Base-by-base conservation (phyloP, 2,888 invertebrate species). In the Eupithecia vulgata region DNA sequence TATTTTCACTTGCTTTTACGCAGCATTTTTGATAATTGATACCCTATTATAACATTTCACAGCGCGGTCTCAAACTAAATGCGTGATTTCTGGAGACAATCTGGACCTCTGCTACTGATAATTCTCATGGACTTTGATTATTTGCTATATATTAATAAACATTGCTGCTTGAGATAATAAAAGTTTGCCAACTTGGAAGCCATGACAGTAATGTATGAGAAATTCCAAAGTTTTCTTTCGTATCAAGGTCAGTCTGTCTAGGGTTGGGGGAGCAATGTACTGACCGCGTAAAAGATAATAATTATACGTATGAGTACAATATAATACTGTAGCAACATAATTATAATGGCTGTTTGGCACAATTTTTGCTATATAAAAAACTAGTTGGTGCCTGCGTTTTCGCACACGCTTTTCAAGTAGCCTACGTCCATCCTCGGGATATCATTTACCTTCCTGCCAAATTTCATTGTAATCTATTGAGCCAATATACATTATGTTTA, bases 281-380 rank as follows among this genome's bases (percentile, higher is more conserved):
- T 87, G 88, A 88, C 88, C 88, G 86, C 83, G 73, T 74, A 77
- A 74, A 78, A 75, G 87, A 88, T 87, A 89, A 71, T 67, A 35
- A 52, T 57, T 57, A 13, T 25, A 21, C 21, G 21, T 61, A 30
- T 30, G 34, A 17, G 34, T 5, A 25, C 12, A 25, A 25, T 12
- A 57, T 13, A 21, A 57, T 21, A 52, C 52, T 10, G 12, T 25
- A 57, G n/a, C 6, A n/a, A n/a, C n/a, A 3, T 45, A 6, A 45
- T 30, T 17, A 45, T 2, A 7, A 21, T 21, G 1, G 21, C 21
- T 52, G 30, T 4, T 30, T 4, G 30, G 30, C 30, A 30, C 30
- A 30, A 30, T n/a, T n/a, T n/a, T n/a, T n/a, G n/a, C n/a, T n/a
- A n/a, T n/a, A n/a, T n/a, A n/a, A n/a, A n/a, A n/a, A n/a, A n/a